Base-by-base conservation (phyloP, 1,140 invertebrate species). In the Acromyrmex charruanus region DNA sequence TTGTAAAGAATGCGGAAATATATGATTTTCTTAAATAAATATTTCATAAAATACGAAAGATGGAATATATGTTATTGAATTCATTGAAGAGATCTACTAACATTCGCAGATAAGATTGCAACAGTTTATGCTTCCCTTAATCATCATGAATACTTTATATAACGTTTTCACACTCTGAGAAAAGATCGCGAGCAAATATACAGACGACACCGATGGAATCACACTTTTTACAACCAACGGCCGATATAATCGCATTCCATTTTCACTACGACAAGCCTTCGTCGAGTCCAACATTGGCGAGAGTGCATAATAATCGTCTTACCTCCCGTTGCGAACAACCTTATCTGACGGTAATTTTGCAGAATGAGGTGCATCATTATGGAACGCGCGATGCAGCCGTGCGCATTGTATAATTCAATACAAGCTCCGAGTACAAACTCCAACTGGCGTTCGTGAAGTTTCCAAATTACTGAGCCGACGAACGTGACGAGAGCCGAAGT, bases 351-450 rank as follows among this genome's bases (percentile, higher is more conserved):
- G 80, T 84, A 84, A 84, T 84, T 84, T 84, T 39, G 69, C 55
- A 61, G 69, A 84, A 84, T 51, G 80, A 84, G 69, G 80, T 75
- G 80, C 80, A 84, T 75, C 80, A 84, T 74, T 84, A 84, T 84
- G 55, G 69, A 61, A 18, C 80, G 55, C 69, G 69, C 80, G 39
- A 49, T 55, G 80, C 49, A 35, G 63, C 63, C 63, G 61, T 80
- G 77, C 77, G 61, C 68, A 75, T 84, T 75, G 80, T 84, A 61
- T 74, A 74, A 84, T 84, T 75, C 80, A 84, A 84, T 84, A 59
- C 69, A 49, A 63, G 44, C 25, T 16, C 66, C 39, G 25, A 68
- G 65, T 55, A 55, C 69, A 84, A 74, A 84, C 69, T 84, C 69
- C 12, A 31, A 55, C 31, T 21, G 31, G 39, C 68, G 28, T 61